Base-by-base conservation (phyloP, 2,888 invertebrate species). In the Callosobruchus maculatus region DNA sequence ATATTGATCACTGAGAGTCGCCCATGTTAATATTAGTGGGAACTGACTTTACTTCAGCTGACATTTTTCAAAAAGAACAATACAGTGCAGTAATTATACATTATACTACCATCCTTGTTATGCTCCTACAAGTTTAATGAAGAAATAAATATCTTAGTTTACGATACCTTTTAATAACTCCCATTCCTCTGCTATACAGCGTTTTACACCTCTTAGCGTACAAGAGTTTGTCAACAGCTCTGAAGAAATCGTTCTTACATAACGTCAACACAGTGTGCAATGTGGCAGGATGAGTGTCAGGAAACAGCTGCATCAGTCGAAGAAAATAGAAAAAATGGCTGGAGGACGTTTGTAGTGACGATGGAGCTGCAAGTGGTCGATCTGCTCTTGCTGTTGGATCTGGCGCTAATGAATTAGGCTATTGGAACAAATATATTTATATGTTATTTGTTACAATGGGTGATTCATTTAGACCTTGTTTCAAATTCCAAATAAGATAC, bases 261-360 rank as follows among this genome's bases (percentile, higher is more conserved):
- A 86, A 74, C 26, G 80, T 80, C 75, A 87, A 79, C 0, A 86
- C 86, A 0, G 86, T 85, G 76, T 87, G 87, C 9, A 87, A 75
- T 3, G 86, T 86, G 0, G 87, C 87, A 20, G 87, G 87, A 80
- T 87, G 87, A 0, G 85, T 84, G 70, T 85, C 85, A 0, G 87
- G 86, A 80, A 87, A 87, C 18, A 87, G 79, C 79, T 87, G 86
- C 86, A 87, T 87, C 70, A 87, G 78, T 20, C 86, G 83, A 13
- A 86, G 77, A 77, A 87, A 87, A 75, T 86, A 83, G 80, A 85
- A 86, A 77, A 87, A 87, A 71, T 86, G 84, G 30, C 82, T 84
- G 9, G 85, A 84, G 2, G 86, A 84, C 72, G 84, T 82, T 71
- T 84, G 82, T 70, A 82, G 78, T 20, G 83, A 79, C 0, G 78